Conservation (phyloP, 2,797 vertebrate species). For the Emys orbicularis region DNA sequence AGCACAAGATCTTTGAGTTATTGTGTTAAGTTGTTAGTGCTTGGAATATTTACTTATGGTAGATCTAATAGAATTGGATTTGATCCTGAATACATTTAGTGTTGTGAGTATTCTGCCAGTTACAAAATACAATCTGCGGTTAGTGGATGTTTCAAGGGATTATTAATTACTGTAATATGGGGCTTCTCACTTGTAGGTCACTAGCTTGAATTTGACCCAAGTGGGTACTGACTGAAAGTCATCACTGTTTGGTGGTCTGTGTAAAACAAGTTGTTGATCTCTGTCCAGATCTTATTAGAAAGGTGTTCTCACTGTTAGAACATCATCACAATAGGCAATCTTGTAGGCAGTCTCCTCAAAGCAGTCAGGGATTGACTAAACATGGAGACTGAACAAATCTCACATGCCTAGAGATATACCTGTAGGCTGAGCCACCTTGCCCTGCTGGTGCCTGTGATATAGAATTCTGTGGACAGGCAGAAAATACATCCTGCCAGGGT, state of each 20-base stretch:
- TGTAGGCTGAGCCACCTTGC: neutral
- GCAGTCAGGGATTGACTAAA: neutral
- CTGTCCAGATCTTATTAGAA: neutral
- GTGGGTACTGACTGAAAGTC: neutral
- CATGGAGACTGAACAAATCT: neutral
- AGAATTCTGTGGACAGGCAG: neutral
- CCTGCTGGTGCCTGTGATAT: rapidly evolving
- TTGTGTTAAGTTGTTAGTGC: neutral
- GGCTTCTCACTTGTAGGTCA: neutral
- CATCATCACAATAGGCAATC: neutral
- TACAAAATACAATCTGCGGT: neutral
- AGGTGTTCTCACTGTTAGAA: neutral
- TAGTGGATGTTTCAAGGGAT: neutral
- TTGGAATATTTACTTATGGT: neutral
- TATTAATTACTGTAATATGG: neutral
- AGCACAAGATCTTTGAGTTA: neutral
- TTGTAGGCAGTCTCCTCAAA: neutral
- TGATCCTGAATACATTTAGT: neutral
- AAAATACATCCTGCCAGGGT: neutral
- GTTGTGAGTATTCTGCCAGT: rapidly evolving
- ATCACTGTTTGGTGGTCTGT: rapidly evolving
- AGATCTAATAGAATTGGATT: neutral
- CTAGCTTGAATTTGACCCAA: neutral
- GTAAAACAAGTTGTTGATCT: neutral
- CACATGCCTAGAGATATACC: neutral